phyloP scores from a whole-genome alignment of 2,888 invertebrate genomes.

The Ceraclea dissimilis region DNA sequence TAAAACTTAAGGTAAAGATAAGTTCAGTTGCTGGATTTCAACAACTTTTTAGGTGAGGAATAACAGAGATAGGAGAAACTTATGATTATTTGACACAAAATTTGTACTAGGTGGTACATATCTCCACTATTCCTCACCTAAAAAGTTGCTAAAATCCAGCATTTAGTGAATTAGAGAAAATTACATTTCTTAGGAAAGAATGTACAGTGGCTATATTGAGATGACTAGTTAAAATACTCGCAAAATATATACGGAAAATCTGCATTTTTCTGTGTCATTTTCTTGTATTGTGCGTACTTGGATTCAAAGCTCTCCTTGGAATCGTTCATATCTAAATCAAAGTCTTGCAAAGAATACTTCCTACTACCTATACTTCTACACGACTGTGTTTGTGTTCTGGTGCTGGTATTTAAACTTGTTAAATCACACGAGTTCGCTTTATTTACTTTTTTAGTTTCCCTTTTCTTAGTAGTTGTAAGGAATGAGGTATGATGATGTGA shows the following conservation, averaged over 20 bases:
- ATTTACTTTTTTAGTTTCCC: neutral
- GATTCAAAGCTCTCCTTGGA: conserved; percentile 9
- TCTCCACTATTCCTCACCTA: too few relatives aligned
- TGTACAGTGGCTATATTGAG: too few relatives aligned
- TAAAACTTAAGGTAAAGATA: too few relatives aligned
- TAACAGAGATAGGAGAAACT: too few relatives aligned
- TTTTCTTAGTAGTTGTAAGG: neutral
- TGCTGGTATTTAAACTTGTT: neutral
- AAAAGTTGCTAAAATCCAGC: too few relatives aligned
- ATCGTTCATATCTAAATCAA: conserved; percentile 16
- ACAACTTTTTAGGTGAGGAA: too few relatives aligned
- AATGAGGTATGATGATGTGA: neutral
- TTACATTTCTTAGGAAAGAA: too few relatives aligned
- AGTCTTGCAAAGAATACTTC: conserved; percentile 16
- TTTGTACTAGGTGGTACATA: too few relatives aligned
- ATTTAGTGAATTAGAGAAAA: too few relatives aligned
- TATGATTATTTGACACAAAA: too few relatives aligned
- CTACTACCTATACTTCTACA: conserved; percentile 1
- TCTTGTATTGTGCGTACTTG: conserved; percentile 9
- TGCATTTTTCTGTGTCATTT: conserved; percentile 15
- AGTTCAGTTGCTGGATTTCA: too few relatives aligned
- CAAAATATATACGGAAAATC: conserved; percentile 24
- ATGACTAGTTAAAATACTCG: conserved; percentile 20
- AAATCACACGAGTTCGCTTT: neutral
- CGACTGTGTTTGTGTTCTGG: neutral